These are phyloP conservation scores for Lucilia sericata DNA, from an alignment of 1,140 invertebrate genomes.

Conservation along the genomic window DNA sequence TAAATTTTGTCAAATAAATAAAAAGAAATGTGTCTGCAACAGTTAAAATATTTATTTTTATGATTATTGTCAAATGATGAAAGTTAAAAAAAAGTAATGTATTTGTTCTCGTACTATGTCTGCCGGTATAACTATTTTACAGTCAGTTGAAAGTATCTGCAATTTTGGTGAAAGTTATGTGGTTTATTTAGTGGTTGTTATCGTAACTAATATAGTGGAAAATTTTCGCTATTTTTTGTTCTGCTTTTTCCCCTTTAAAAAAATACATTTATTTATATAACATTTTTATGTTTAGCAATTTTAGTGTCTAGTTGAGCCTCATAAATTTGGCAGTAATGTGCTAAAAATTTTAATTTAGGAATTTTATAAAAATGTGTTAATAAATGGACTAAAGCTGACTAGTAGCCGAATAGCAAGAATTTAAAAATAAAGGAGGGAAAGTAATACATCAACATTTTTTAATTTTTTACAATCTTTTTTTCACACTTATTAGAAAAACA, in stretches of 20 bases:
- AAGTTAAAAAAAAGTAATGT: neutral
- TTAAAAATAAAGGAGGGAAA: no score
- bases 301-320: neutral
- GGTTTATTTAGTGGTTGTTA: constrained; percentile 16
- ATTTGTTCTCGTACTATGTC: neutral
- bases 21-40: constrained; percentile 20
- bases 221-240: neutral
- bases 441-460: no score
- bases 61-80: constrained; percentile 26
- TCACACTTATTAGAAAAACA: no score
- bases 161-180: constrained; percentile 17
- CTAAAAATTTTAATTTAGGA: neutral
- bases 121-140: neutral
- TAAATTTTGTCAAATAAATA: neutral
- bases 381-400: no score
- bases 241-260: no score
- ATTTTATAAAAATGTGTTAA: neutral
- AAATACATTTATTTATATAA: neutral
- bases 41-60: constrained; percentile 30
- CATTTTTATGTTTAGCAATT: constrained; percentile 20
- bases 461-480: no score
- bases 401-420: no score
- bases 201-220: constrained; percentile 10
- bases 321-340: neutral
- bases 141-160: neutral